These are phyloP conservation scores for Lepisosteus oculatus DNA, from an alignment of 2,113 vertebrate genomes.

Conservation along the genomic window DNA sequence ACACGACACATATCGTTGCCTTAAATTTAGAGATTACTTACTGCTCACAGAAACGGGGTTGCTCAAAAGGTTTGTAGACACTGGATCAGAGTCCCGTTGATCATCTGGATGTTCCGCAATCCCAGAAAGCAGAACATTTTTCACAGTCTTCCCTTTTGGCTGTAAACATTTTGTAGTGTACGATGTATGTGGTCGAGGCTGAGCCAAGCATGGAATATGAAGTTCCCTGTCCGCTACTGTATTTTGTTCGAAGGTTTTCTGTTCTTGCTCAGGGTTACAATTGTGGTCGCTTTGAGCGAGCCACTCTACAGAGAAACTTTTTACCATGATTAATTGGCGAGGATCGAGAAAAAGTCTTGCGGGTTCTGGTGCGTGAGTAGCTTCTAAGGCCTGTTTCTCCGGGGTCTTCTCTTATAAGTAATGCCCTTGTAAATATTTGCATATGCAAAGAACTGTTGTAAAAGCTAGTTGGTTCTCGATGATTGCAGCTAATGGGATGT, in stretches of 20 bases:
- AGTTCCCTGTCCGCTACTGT: constrained; percentile 30
- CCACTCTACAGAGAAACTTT: constrained; percentile 76
- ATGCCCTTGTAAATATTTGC: constrained; percentile 37
- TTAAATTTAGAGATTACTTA: constrained; percentile 39
- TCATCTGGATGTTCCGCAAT: neutral
- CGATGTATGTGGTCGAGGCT: constrained; percentile 48
- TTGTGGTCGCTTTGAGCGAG: constrained; percentile 67
- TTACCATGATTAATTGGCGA: constrained; percentile 48
- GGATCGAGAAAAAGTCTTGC: constrained; percentile 15
- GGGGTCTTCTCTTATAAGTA: constrained; percentile 32
- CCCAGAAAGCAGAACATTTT: constrained; percentile 7
- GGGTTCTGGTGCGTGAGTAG: constrained; percentile 26
- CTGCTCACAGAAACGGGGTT: constrained; percentile 49
- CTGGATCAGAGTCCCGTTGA: constrained; percentile 16
- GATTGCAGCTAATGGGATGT: constrained; percentile 68
- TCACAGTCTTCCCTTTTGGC: constrained; percentile 44
- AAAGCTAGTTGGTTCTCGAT: constrained; percentile 60
- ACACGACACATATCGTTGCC: no score
- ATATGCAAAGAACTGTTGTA: constrained; percentile 54
- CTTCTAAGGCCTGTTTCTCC: no score
- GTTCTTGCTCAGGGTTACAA: neutral
- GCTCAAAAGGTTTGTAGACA: constrained; percentile 11
- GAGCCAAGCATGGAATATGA: constrained; percentile 60
- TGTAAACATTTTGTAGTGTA: constrained; percentile 52
- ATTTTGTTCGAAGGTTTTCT: constrained; percentile 7